Evolutionary conservation across 2,113 vertebrate genomes (phyloP).

Genomic region (Cinclus cinclus): DNA sequence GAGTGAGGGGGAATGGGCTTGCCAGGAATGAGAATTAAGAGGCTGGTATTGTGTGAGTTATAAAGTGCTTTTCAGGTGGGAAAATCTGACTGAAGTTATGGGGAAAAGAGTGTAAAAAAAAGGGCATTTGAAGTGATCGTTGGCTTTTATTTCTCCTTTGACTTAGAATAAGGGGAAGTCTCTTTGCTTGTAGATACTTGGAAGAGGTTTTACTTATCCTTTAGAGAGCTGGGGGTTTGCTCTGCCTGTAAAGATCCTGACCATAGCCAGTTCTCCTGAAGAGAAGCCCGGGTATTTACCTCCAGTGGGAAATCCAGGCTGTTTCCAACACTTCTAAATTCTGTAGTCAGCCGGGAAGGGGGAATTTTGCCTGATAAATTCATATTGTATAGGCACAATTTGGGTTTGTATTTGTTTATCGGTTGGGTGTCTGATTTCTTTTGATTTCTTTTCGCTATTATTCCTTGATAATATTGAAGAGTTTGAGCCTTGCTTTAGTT

Average conservation of each 20-base stretch:
- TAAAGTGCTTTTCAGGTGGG: not conserved
- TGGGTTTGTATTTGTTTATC: not conserved
- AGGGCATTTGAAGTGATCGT: not conserved
- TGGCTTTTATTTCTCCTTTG: not conserved
- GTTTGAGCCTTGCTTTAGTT: not conserved
- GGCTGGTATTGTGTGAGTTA: not conserved
- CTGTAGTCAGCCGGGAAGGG: not conserved
- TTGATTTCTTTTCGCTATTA: too few relatives aligned
- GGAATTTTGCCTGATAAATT: not conserved
- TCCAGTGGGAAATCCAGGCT: not conserved
- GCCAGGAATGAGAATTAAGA: slow-evolving; percentile 37
- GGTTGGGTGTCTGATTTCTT: not conserved
- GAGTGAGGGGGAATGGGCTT: not conserved
- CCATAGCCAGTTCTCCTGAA: not conserved
- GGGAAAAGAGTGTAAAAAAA: not conserved
- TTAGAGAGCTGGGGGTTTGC: not conserved
- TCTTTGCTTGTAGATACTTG: not conserved
- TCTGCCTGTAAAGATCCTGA: not conserved
- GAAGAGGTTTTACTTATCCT: not conserved
- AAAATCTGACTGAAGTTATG: not conserved
- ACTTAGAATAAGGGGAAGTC: not conserved
- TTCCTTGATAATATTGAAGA: not conserved
- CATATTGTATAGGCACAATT: accelerated
- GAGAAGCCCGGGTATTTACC: not conserved
- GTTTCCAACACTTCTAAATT: not conserved